phyloP scores from a whole-genome alignment of 1,140 invertebrate species.

The Drosophila gunungcola region DNA sequence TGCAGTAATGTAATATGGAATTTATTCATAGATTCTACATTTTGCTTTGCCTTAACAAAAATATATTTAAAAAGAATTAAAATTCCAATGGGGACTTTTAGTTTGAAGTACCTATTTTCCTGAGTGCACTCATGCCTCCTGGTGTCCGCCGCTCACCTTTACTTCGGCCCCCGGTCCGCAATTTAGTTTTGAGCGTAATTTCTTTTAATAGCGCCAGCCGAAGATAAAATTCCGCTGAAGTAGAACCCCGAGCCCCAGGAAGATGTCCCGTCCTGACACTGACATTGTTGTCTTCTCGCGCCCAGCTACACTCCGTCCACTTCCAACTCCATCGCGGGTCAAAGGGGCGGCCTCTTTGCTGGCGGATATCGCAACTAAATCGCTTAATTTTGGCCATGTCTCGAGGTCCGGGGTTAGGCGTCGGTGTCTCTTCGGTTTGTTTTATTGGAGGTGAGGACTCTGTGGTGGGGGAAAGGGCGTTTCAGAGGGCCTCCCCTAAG shows the following conservation, averaged over 20 bases:
- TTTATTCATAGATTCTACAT: too few species aligned
- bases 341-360: conserved; percentile 47
- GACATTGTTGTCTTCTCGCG: conserved; percentile 44
- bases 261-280: conserved; percentile 28
- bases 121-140: conserved; percentile 12
- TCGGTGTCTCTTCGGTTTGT: conserved; percentile 62
- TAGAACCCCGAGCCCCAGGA: conserved; percentile 33
- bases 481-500: conserved; percentile 11
- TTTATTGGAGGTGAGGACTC: conserved; percentile 61
- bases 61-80: too few species aligned
- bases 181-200: conserved; percentile 84
- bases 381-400: conserved; percentile 81
- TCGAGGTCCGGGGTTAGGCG: conserved; percentile 51
- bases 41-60: too few species aligned
- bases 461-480: conserved; percentile 8
- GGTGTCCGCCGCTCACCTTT: conserved; percentile 57
- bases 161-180: conserved; percentile 58
- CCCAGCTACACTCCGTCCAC: conserved; percentile 22
- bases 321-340: conserved; percentile 49
- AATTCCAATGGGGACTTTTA: too few species aligned
- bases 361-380: conserved; percentile 80
- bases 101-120: not conserved
- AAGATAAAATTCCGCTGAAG: conserved; percentile 72
- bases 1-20: too few species aligned
- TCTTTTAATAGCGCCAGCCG: conserved; percentile 81